These are phyloP conservation scores for Neocrepidodera transversa DNA, from an alignment of 2,888 invertebrate genomes.

Conservation along the genomic window DNA sequence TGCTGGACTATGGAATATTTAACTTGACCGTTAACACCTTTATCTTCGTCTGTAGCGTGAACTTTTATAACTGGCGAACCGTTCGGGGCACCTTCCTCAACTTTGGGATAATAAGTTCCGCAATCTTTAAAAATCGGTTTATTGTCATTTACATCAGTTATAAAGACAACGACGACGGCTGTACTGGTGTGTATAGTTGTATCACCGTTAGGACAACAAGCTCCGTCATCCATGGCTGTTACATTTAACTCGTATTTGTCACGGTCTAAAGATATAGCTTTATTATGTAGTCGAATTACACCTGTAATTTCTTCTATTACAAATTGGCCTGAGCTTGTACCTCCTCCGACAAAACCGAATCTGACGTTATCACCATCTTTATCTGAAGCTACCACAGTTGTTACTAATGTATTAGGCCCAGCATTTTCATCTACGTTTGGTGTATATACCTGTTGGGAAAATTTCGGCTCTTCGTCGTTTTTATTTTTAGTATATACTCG, in stretches of 20 bases:
- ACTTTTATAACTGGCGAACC: constrained; percentile 92
- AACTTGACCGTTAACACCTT: constrained; percentile 94
- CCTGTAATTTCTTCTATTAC: constrained; percentile 96
- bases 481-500: constrained; percentile 97
- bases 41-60: constrained; percentile 94
- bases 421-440: constrained; percentile 97
- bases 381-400: constrained; percentile 96
- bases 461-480: constrained; percentile 97
- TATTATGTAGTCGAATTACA: constrained; percentile 87
- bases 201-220: constrained; percentile 91
- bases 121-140: constrained; percentile 96
- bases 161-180: constrained; percentile 94
- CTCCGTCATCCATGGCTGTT: constrained; percentile 96
- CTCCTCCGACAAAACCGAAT: constrained; percentile 88
- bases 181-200: constrained; percentile 90
- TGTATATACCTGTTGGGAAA: constrained; percentile 95
- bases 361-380: constrained; percentile 97
- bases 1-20: constrained; percentile 98
- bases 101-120: constrained; percentile 83
- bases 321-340: constrained; percentile 89
- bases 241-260: constrained; percentile 97
- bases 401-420: constrained; percentile 92
- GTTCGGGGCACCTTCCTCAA: constrained; percentile 92
- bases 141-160: constrained; percentile 96
- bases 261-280: constrained; percentile 84